Base-by-base conservation (phyloP, 2,113 vertebrate genomes). In the Gnathonemus echidnorhynchus region DNA sequence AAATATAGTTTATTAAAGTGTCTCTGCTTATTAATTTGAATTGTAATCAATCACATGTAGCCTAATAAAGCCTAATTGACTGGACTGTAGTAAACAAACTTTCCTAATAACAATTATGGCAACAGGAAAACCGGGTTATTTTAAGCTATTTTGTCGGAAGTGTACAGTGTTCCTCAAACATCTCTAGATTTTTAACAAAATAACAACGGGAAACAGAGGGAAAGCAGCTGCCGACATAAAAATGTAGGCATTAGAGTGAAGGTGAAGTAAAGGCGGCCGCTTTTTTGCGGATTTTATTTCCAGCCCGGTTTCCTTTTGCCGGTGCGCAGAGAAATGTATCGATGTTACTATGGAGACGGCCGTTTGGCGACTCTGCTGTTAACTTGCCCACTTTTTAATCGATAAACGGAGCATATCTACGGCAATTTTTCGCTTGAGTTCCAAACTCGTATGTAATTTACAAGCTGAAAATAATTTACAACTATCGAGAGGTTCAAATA, bases 311-410 rank as follows among this genome's bases (percentile, higher is more conserved):
- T 45, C 46, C 2, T 49, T 89, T 84, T 56, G 27, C 15, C 13
- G 53, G 50, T 13, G 89, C 77, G 52, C 89, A 39, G 9, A 53
- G 66, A 48, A 49, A 89, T 24, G 21, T 39, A 45, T 24, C 49
- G 48, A 15, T 39, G 74, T 89, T 89, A 15, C 88, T 53, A 84
- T 89, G 88, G 88, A 52, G 49, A 89, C 48, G 6, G 24, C 9
- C 10, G 49, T 45, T 58, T 88, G 53, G n/a, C 8, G 31, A 45
- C 39, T 88, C 42, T 48, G 17, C 21, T 85, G 83, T 80, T 39
- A 11, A 13, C 13, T 39, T 80, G 35, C 15, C 1, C 35, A 80
- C 35, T 17, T 39, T 35, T 13, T 35, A 74, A 35, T 17, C 17
- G 35, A 24, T 21, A 9, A 86, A 49, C 45, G 45, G 13, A 49